Base-by-base conservation (phyloP, 2,113 vertebrate species). In the Suncus etruscus region DNA sequence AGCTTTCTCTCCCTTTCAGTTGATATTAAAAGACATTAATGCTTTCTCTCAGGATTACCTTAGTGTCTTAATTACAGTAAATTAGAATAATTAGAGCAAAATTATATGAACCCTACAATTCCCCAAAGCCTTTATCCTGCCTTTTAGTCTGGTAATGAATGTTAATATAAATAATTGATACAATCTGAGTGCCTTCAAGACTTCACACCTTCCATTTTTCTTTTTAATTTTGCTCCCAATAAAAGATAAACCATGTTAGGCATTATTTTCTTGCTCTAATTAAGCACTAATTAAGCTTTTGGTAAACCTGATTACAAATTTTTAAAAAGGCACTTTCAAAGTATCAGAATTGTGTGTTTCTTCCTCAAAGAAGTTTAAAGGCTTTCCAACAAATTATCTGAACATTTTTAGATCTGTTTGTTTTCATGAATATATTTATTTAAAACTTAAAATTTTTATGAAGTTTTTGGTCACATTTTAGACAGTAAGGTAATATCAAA, bases 11-110 rank as follows among this genome's bases (percentile, higher is more conserved):
- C 70, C 68, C 77, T 93, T 51, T 94, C 73, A 61, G 65, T 83
- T 95, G 50, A 61, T 96, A 83, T 93, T 96, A 89, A 97, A 95
- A 96, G 83, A 87, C 95, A 91, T 94, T 93, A 95, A 31, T 94
- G 45, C 61, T 96, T 97, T 96, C 83, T 95, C 87, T 95, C 50
- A 87, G 39, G 83, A 94, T 96, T 95, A 87, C 95, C 88, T 95
- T 93, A 92, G 79, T 92, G 76, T 96, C 93, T 97, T 97, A 97
- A 97, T 98, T 98, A 96, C 65, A 96, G 93, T 94, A 96, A 96
- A 97, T 97, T 96, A 96, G 94, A 96, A 97, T 97, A 97, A 97
- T 97, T 96, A 96, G 69, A 94, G 77, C 87, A 84, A 96, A 97
- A 97, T 97, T 95, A 74, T 93, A 91, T 95, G 92, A 97, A 94